Evolutionary conservation across 1,140 invertebrate genomes (phyloP).

Genomic region (Cyclargus thomasi): DNA sequence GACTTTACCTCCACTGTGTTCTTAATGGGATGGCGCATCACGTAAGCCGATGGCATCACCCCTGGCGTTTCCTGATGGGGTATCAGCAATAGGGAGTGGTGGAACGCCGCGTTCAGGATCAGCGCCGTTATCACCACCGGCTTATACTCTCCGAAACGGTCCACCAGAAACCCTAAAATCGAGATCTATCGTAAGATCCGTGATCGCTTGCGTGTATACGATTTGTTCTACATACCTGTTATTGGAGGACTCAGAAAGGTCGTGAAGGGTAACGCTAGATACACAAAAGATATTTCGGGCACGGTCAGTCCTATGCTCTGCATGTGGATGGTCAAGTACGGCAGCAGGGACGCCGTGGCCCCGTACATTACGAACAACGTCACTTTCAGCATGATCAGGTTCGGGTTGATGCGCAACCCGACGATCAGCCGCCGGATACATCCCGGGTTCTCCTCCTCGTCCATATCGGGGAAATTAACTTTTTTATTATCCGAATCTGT

Average conservation of each 20-base stretch:
- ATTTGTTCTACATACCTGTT: constrained; percentile 77
- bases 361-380: constrained; percentile 88
- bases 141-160: constrained; percentile 88
- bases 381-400: constrained; percentile 85
- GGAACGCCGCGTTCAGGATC: constrained; percentile 82
- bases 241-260: constrained; percentile 87
- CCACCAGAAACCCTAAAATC: constrained; percentile 83
- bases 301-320: constrained; percentile 88
- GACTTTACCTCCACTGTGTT: constrained; percentile 80
- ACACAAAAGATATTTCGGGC: constrained; percentile 89
- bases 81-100: constrained; percentile 83
- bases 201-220: constrained; percentile 14
- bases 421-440: constrained; percentile 47
- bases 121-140: constrained; percentile 84
- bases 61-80: constrained; percentile 84
- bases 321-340: constrained; percentile 92
- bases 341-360: constrained; percentile 85
- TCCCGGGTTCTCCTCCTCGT: constrained; percentile 54
- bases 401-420: constrained; percentile 79
- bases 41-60: constrained; percentile 81
- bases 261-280: constrained; percentile 87
- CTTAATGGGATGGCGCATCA: constrained; percentile 81
- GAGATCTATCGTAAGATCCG: constrained; percentile 21
- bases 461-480: constrained; percentile 58
- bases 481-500: constrained; percentile 54